A percentile compares a stretch with the other conserved stretches of the same genome.
Evolutionary conservation across 2,888 invertebrate genomes (phyloP).

Genomic region (Acleris holmiana): DNA sequence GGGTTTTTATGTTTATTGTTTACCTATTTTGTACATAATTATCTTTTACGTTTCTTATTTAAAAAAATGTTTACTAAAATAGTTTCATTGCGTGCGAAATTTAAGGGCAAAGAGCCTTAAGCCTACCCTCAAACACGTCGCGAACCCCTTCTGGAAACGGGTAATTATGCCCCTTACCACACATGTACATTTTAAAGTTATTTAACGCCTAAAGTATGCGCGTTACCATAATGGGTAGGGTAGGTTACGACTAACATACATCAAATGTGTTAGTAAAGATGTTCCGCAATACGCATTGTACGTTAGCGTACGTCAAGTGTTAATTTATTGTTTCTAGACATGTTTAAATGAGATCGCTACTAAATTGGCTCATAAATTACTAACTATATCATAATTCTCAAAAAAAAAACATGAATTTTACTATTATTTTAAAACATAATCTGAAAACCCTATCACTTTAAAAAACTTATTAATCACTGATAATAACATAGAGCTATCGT

Average conservation of each 20-base stretch:
- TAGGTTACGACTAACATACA: too few species aligned
- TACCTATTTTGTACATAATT: too few species aligned
- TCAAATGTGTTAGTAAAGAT: conserved; percentile 3
- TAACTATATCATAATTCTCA: too few species aligned
- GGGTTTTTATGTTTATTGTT: too few species aligned
- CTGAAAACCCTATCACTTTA: not conserved
- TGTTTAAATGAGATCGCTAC: too few species aligned
- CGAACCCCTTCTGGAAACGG: conserved; percentile 17
- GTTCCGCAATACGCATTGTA: conserved; percentile 12
- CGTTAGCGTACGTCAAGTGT: not conserved
- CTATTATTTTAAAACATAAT: too few species aligned
- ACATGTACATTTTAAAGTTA: conserved; percentile 38
- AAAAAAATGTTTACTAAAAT: not conserved
- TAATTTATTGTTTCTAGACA: too few species aligned
- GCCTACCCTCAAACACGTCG: conserved; percentile 11
- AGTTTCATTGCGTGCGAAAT: conserved; percentile 29
- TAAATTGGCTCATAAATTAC: too few species aligned
- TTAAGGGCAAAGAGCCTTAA: conserved; percentile 24
- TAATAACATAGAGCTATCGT: conserved; percentile 18
- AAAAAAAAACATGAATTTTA: too few species aligned
- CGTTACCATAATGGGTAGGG: conserved; percentile 8
- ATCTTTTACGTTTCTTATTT: too few species aligned
- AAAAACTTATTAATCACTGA: not conserved
- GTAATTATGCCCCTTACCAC: conserved; percentile 35
- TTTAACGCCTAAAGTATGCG: conserved; percentile 29